Base-by-base conservation (phyloP, 2,797 vertebrate species). In the Sandelia bainsii region DNA sequence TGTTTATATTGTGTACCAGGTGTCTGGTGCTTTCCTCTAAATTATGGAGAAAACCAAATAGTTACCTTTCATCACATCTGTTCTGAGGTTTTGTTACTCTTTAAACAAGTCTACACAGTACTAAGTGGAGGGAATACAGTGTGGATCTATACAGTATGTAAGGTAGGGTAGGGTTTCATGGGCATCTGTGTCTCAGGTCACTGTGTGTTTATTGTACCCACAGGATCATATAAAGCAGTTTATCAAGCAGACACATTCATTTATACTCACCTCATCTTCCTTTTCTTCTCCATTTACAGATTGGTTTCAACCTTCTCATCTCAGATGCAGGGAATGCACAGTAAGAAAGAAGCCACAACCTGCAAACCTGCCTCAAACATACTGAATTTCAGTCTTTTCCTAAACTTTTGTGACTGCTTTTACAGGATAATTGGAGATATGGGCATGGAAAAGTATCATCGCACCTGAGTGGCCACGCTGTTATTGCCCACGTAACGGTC, bases 21-120 rank as follows among this genome's bases (percentile, higher is more conserved):
- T 34, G n/a, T 48, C 37, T 5, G 39, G 52, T 5, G 49, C 20
- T 64, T 32, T 53, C 34, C 53, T 6, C 8, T 52, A 51, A 62
- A 54, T 53, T 46, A 39, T 69, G 50, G 25, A 76, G 34, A 63
- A 77, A 81, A 77, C n/a, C 51, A 72, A 83, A 79, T 34, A 34
- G 66, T 75, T 40, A 8, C 25, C 62, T 70, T 66, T 85, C 77
- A 82, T 71, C 72, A 62, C 59, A 14, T 71, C 54, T 62, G 20
- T 49, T 62, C 52, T 72, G 64, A 77, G 57, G 64, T 68, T 79
- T 74, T 69, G 48, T 74, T 81, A 49, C 52, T 34, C 49, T 69
- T 61, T 64, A 67, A 54, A 71, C 42, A 78, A 79, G 72, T 65
- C 44, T 50, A 69, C 71, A 66, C 64, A 62, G n/a, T 4, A 4